Conservation (phyloP, 2,113 vertebrate species). For the Carassius gibelio region DNA sequence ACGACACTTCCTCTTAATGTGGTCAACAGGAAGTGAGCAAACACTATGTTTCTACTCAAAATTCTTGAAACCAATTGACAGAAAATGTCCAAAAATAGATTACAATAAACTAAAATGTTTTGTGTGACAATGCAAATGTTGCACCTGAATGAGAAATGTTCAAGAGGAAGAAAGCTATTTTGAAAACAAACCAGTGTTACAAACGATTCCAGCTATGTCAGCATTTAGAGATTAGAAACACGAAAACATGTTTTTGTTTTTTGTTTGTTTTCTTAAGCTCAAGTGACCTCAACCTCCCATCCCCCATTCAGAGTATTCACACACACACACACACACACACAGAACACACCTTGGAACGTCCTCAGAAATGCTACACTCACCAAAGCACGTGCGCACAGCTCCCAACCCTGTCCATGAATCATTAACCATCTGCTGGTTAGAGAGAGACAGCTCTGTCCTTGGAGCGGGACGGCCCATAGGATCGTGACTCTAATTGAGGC, state of each 20-base stretch:
- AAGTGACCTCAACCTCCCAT: constrained; percentile 1
- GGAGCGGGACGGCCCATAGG: constrained; percentile 27
- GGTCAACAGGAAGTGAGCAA: constrained; percentile 57
- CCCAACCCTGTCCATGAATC: constrained; percentile 69
- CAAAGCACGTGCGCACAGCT: constrained; percentile 62
- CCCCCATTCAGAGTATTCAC: constrained; percentile 40
- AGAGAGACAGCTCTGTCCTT: constrained; percentile 41
- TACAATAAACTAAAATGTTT: neutral
- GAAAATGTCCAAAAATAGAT: constrained; percentile 24
- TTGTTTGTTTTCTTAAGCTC: neutral
- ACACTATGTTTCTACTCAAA: constrained; percentile 57
- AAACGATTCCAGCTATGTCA: neutral
- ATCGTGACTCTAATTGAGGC: constrained; percentile 48
- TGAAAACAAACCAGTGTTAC: neutral
- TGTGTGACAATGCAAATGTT: neutral
- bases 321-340: neutral
- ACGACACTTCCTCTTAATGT: constrained; percentile 66
- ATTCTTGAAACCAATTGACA: neutral
- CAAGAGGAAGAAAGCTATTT: neutral
- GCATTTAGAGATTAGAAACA: neutral
- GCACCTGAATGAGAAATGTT: neutral
- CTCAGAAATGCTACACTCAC: constrained; percentile 62
- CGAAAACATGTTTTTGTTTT: constrained; percentile 9
- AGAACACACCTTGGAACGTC: constrained; percentile 57
- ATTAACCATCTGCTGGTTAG: constrained; percentile 73